These are phyloP conservation scores for Tragelaphus strepsiceros DNA, from an alignment of 2,113 vertebrate species.

Conservation along the genomic window DNA sequence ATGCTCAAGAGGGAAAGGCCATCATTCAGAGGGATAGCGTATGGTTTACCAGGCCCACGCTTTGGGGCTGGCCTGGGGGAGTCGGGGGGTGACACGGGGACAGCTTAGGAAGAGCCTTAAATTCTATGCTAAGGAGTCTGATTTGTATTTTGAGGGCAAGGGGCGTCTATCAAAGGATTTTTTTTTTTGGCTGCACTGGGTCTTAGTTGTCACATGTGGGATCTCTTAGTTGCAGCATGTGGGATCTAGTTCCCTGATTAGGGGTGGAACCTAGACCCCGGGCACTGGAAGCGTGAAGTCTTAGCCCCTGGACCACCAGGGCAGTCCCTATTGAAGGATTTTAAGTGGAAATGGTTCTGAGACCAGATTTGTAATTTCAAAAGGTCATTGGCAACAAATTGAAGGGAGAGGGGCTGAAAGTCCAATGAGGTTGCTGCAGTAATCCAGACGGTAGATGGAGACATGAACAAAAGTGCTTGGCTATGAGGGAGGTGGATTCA, in stretches of 20 bases:
- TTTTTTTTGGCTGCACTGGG: accelerated
- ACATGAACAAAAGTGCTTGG: not conserved
- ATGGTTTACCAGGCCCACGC: not conserved
- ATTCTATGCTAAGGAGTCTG: not conserved
- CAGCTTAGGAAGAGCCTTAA: not conserved
- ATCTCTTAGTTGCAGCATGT: not conserved
- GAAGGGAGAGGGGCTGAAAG: not conserved
- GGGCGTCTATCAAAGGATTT: not conserved
- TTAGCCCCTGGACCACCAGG: not conserved
- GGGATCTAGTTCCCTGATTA: not conserved
- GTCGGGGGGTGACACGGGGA: not conserved
- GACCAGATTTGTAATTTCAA: not conserved
- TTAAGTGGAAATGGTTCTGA: not conserved
- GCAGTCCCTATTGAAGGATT: not conserved
- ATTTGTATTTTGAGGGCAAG: not conserved
- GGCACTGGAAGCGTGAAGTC: not conserved
- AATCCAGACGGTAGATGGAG: not conserved
- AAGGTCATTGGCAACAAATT: not conserved
- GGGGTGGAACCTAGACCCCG: not conserved
- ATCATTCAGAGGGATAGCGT: not conserved
- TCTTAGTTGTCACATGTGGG: not conserved
- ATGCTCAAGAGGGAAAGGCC: not conserved
- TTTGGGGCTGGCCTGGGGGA: not conserved
- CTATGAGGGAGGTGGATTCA: not conserved
- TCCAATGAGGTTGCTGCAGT: not conserved